Evolutionary conservation across 2,113 vertebrate genomes (phyloP).

Genomic region (Rhynchopsitta pachyrhyncha): DNA sequence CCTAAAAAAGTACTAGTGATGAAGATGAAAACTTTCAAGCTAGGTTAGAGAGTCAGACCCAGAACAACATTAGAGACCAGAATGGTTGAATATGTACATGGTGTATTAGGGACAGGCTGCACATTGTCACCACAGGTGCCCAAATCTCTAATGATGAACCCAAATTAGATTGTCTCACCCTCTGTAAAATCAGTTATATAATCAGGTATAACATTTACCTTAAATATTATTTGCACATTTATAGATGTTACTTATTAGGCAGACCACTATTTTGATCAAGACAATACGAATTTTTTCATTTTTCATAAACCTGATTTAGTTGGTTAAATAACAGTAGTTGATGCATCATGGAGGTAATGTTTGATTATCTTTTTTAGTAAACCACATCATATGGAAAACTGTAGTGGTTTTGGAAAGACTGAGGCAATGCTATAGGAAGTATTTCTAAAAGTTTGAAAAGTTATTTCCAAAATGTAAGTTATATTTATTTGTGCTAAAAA

Average conservation of each 20-base stretch:
- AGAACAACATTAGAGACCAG: background rate
- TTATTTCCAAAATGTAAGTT: background rate
- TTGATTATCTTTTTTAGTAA: background rate
- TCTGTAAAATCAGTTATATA: background rate
- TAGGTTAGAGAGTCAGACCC: background rate
- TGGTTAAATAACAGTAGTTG: background rate
- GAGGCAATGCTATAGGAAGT: background rate
- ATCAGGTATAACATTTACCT: background rate
- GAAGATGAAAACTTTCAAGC: background rate
- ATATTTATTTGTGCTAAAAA: background rate
- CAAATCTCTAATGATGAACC: background rate
- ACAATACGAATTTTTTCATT: background rate
- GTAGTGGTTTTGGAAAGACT: background rate
- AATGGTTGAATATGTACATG: rapidly evolving
- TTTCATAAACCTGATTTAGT: background rate
- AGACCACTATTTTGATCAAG: background rate
- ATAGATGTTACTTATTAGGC: background rate
- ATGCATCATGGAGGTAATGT: background rate
- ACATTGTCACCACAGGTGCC: background rate
- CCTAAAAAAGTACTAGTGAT: background rate
- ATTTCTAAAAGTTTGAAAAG: background rate
- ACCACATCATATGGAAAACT: background rate
- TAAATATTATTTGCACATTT: background rate
- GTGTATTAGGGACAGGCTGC: background rate
- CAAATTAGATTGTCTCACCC: background rate